A percentile compares a stretch with the other conserved stretches of the same genome.
phyloP scores from a whole-genome alignment of 2,888 invertebrate genomes.

The Rapana venosa region DNA sequence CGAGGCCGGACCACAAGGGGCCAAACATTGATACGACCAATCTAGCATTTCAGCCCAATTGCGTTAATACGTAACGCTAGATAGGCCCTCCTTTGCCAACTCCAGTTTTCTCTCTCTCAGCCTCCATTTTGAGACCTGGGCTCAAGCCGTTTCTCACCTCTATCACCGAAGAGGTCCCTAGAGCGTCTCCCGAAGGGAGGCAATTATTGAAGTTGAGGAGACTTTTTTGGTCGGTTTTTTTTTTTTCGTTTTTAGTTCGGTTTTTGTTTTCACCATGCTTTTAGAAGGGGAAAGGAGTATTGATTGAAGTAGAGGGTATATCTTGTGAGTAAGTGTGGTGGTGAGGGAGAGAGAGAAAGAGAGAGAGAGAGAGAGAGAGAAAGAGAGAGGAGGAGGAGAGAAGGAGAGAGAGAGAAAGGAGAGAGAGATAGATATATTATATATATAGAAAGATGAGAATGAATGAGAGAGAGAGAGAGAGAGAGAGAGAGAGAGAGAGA shows the following conservation, averaged over 20 bases:
- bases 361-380: slow-evolving; percentile 5
- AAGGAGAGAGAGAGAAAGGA: background rate
- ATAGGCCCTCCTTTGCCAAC: background rate
- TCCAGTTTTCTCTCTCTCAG: background rate
- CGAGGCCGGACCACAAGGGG: slow-evolving; percentile 22
- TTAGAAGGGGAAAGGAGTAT: background rate
- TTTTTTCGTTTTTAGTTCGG: background rate
- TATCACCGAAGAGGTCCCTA: slow-evolving; percentile 33
- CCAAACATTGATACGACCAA: slow-evolving; percentile 47
- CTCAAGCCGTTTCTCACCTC: slow-evolving; percentile 31
- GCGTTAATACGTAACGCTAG: slow-evolving; percentile 39
- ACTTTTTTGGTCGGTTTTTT: background rate
- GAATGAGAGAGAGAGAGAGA: too few species aligned
- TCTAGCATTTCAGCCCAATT: slow-evolving; percentile 41
- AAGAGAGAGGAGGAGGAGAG: background rate
- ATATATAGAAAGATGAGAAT: too few species aligned
- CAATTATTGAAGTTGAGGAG: background rate
- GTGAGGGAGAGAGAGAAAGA: too few species aligned
- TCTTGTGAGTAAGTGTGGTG: too few species aligned
- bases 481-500: too few species aligned
- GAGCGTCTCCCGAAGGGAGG: background rate
- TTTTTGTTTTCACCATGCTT: background rate
- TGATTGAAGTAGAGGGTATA: too few species aligned
- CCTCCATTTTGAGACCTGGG: slow-evolving; percentile 26
- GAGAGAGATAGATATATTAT: too few species aligned